These are phyloP conservation scores for Neoscelio sp. DNA, from an alignment of 2,888 invertebrate species.

Conservation along the genomic window DNA sequence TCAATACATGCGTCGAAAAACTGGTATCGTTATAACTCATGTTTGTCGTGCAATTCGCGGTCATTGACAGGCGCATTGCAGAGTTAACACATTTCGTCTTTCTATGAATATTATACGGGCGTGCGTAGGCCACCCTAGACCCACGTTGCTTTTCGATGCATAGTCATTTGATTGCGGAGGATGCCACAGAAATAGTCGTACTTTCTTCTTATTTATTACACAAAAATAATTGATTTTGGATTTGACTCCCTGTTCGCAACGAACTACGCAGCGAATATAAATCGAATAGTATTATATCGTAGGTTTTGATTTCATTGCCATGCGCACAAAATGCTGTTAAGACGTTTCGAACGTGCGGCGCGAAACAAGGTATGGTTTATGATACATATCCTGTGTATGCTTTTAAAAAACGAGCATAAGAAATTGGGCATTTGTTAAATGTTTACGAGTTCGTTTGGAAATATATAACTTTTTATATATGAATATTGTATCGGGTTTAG, in stretches of 20 bases:
- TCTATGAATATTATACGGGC: conserved; percentile 25
- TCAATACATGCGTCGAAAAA: no score
- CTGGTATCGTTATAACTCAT: no score
- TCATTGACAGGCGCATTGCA: conserved; percentile 59
- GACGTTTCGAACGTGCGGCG: no score
- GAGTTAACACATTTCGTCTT: conserved; percentile 39
- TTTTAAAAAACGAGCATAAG: conserved; percentile 20
- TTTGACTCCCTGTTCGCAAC: conserved; percentile 3
- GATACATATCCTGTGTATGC: not conserved
- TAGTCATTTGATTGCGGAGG: conserved; percentile 53
- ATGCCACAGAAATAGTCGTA: conserved; percentile 44
- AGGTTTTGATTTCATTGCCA: conserved; percentile 21
- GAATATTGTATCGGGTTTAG: no score
- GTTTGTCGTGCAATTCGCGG: conserved; percentile 42
- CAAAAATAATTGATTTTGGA: conserved; percentile 38
- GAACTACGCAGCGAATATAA: conserved; percentile 18
- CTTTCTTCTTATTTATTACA: conserved; percentile 47
- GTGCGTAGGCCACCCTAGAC: conserved; percentile 48
- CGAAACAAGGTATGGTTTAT: conserved; percentile 4
- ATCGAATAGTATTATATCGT: conserved; percentile 13
- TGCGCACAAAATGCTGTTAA: not conserved
- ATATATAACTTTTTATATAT: not conserved
- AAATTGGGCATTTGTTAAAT: conserved; percentile 10
- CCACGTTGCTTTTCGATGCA: conserved; percentile 41
- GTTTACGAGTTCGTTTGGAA: not conserved